Conservation (phyloP, 2,113 vertebrate genomes). For the Nycticryphes semicollaris region DNA sequence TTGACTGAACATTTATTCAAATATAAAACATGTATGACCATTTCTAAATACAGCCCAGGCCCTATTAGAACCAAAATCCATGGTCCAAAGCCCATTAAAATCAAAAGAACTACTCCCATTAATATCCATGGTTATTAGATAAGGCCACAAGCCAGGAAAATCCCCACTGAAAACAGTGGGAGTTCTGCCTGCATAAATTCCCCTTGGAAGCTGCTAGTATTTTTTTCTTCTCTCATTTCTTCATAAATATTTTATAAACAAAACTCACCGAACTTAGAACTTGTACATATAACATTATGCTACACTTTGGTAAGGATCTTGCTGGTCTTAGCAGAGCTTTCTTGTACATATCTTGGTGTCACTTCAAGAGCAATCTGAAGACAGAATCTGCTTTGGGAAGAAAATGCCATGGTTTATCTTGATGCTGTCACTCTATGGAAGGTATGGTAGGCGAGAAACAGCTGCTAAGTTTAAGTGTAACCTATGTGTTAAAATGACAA, state of each 20-base stretch:
- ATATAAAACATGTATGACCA: background rate
- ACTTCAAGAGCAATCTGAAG: slow-evolving; percentile 11
- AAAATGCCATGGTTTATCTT: slow-evolving; percentile 19
- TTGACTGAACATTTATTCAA: background rate
- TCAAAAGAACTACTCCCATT: background rate
- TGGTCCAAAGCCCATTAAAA: background rate
- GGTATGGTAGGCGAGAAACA: slow-evolving; percentile 33
- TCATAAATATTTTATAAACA: slow-evolving; percentile 48
- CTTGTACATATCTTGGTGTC: background rate
- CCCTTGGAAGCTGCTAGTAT: background rate
- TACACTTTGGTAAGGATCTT: slow-evolving; percentile 2
- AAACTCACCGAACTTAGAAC: slow-evolving; percentile 1
- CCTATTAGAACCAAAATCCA: background rate
- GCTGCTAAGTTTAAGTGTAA: slow-evolving; percentile 41
- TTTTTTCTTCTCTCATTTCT: background rate
- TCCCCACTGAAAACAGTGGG: background rate
- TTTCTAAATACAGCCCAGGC: background rate
- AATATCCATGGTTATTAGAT: background rate
- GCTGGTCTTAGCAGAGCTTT: slow-evolving; percentile 11
- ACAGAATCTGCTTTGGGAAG: slow-evolving; percentile 59
- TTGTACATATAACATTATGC: background rate
- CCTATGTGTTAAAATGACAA: slow-evolving; percentile 28
- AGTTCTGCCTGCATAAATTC: background rate
- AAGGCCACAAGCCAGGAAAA: slow-evolving; percentile 4
- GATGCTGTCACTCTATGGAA: background rate